phyloP scores from a whole-genome alignment of 1,140 invertebrate species.

The Probaryconus sp. region DNA sequence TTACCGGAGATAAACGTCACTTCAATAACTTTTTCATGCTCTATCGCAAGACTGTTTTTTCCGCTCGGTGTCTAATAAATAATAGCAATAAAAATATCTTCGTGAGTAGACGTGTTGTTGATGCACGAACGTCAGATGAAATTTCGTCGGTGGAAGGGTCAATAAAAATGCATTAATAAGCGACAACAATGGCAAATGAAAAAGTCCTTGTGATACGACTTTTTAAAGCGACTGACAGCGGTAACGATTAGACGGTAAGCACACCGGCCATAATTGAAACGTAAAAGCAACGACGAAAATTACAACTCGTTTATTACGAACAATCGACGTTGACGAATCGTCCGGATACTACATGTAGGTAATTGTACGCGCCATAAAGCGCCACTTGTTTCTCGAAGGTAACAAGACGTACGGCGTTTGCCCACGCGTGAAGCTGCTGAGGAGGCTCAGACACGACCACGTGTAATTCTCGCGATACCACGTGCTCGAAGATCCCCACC shows the following conservation, averaged over 20 bases:
- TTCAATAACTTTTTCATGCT: no score
- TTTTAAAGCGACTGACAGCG: slow-evolving; percentile 39
- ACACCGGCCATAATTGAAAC: slow-evolving; percentile 63
- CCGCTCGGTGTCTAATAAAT: no score
- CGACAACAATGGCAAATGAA: slow-evolving; percentile 67
- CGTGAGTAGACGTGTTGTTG: slow-evolving; percentile 39
- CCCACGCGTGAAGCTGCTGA: slow-evolving; percentile 10
- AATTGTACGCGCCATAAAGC: slow-evolving; percentile 61
- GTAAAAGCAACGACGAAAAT: slow-evolving; percentile 65
- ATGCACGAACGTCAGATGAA: slow-evolving; percentile 36
- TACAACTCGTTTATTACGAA: slow-evolving; percentile 53
- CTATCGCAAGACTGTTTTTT: no score
- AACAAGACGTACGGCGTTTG: slow-evolving; percentile 31
- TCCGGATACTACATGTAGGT: slow-evolving; percentile 55
- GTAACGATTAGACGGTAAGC: slow-evolving; percentile 34
- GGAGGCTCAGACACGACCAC: slow-evolving; percentile 4
- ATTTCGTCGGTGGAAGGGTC: slow-evolving; percentile 37
- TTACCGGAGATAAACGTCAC: no score
- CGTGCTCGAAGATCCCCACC: no score
- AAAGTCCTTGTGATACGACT: slow-evolving; percentile 66
- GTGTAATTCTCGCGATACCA: slow-evolving; percentile 12
- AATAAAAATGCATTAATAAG: slow-evolving; percentile 64
- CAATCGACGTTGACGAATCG: slow-evolving; percentile 54
- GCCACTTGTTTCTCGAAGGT: slow-evolving; percentile 53
- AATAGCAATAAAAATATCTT: slow-evolving; percentile 1